phyloP scores from a whole-genome alignment of 1,140 invertebrate species.

The Ladona fulva region DNA sequence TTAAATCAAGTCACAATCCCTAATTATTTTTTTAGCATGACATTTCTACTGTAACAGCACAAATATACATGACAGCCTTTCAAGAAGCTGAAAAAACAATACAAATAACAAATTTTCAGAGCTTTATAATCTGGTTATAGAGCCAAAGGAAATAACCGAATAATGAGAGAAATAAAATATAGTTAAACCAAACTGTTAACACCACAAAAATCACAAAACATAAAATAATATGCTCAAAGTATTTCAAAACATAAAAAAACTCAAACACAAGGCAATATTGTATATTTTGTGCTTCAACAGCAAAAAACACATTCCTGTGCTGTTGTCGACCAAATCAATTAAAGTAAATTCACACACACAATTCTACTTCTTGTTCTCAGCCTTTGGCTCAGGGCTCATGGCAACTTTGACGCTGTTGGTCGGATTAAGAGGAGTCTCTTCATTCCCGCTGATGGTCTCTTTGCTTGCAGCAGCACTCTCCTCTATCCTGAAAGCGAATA shows the following conservation, averaged over 20 bases:
- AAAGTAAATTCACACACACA: background rate
- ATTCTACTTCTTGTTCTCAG: background rate
- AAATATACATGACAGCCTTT: background rate
- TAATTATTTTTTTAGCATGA: background rate
- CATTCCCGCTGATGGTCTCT: constrained; percentile 19
- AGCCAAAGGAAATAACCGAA: no score
- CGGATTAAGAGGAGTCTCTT: constrained; percentile 20
- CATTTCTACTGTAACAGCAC: background rate
- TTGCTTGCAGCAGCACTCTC: constrained; percentile 18
- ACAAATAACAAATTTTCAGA: no score
- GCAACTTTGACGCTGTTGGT: constrained; percentile 14
- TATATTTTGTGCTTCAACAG: background rate
- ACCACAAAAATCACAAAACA: no score
- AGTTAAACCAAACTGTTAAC: no score
- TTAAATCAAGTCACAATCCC: background rate
- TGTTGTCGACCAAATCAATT: background rate
- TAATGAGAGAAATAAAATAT: no score
- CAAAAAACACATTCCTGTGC: background rate
- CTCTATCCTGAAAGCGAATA: constrained; percentile 21
- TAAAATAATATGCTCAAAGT: no score
- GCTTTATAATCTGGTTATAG: no score
- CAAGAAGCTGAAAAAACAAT: no score
- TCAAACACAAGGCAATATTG: background rate
- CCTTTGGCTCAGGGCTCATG: background rate
- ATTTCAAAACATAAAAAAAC: no score